Base-by-base conservation (phyloP, 2,888 invertebrate species). In the Tolmerus cingulatus region DNA sequence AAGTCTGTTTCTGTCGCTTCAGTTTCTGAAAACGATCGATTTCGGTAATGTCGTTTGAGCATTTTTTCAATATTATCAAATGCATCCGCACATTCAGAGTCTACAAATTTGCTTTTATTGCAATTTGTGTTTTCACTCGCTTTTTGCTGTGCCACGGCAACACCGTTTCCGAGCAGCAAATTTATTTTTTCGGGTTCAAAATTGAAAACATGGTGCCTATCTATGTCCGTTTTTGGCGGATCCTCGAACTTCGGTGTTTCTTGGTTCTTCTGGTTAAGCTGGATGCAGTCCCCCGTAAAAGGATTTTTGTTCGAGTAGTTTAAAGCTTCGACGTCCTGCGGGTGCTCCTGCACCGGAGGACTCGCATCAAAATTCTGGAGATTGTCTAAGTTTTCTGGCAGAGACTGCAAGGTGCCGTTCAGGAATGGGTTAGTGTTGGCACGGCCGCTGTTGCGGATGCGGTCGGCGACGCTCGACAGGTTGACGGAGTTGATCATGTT, bases 21-120 rank as follows among this genome's bases (percentile, higher is more conserved):
- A 0, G 91, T 91, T 88, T 91, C 91, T 0, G 91, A 92, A 86
- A 90, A 90, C 1, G 91, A 91, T 76, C 91, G 90, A 88, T 90
- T 91, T 16, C 91, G 89, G 81, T 90, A 90, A 34, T 90, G 90
- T 55, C 81, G 86, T 81, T 87, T 87, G 12, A 87, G 74, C 79
- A 88, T 88, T 87, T 88, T 86, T 57, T 89, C 88, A 43, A 89
- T 88, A 77, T 88, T 88, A n/a, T 89, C 89, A 57, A 88, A 88
- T 14, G 88, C 85, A 87, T 89, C 88, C 16, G 81, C 81, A 79
- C 88, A 81, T 7, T 88, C 86, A 4, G 89, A 88, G 34, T 89
- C 89, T n/a, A 86, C 27, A 87, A 79, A 88, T 81, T 89, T 88
- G 8, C n/a, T 84, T 76, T 79, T 55, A 16, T 37, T 84, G 19